Base-by-base conservation (phyloP, 2,797 vertebrate species). In the Danio choprae region DNA sequence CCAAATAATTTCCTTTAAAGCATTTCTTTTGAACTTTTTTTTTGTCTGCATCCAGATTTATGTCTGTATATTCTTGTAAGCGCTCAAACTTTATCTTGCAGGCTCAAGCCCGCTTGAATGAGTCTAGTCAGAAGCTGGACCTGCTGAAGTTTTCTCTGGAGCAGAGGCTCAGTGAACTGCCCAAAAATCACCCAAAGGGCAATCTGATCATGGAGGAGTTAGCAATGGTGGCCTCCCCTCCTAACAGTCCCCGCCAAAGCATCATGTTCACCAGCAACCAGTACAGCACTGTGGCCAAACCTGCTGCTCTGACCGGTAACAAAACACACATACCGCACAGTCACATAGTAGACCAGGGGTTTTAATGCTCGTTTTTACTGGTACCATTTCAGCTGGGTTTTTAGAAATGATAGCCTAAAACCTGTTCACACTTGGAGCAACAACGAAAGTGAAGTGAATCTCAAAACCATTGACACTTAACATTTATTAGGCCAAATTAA, bases 111-210 rank as follows among this genome's bases (percentile, higher is more conserved):
- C 94, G 95, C 89, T 95, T 96, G 88, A 96, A 95, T 88, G 95
- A 96, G 83, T 96, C 95, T 79, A 96, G 94, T 89, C 95, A 96
- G 92, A 96, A 96, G 90, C 76, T 96, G 88, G 95, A 96, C 81
- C 94, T 96, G 77, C 91, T 96, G 87, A 95, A 95, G 79, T 96
- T 95, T 89, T 96, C 95, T 62, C 89, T 96, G 92, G 95, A 96
- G 86, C 95, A 96, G 86, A 94, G 95, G 89, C 87, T 96, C 82
- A 96, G 89, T 50, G 95, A 96, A 90, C 94, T 96, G 85, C 94
- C 95, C n/a, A 93, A 92, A 88, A 95, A 95, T 87, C 95, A 96
- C 85, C 94, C 94, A 67, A 96, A 96, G 90, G 95, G 93, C 89
- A 92, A 91, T 91, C 86, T 95, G 90, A 95, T 96, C 86, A 94